Evolutionary conservation across 1,140 invertebrate species (phyloP).

Genomic region (Bombus soroeensis): DNA sequence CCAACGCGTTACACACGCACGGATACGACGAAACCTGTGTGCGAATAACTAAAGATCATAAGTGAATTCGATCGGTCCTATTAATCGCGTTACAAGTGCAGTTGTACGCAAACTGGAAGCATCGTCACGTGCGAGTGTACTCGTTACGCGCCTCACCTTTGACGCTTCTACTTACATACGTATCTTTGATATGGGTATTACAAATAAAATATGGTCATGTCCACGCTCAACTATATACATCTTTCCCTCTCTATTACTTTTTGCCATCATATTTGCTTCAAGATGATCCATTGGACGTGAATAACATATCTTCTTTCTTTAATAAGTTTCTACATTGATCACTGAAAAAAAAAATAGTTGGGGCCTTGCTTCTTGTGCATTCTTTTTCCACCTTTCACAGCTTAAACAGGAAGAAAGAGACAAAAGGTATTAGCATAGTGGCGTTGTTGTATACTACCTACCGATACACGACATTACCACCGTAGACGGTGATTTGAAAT

Average conservation of each 20-base stretch:
- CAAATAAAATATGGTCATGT: background rate
- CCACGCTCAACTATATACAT: background rate
- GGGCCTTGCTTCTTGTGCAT: background rate
- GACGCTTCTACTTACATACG: background rate
- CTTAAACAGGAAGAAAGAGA: background rate
- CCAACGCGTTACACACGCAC: background rate
- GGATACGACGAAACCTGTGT: too few species aligned
- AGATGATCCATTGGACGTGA: too few species aligned
- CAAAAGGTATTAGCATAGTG: background rate
- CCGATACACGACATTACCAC: background rate
- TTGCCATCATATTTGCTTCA: too few species aligned
- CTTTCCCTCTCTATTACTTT: background rate
- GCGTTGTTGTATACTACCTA: background rate
- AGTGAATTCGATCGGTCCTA: constrained; percentile 32
- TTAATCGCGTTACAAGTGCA: constrained; percentile 39
- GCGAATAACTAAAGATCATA: background rate
- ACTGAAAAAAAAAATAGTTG: background rate
- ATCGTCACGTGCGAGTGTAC: constrained; percentile 21
- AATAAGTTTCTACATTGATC: background rate
- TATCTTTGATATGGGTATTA: background rate
- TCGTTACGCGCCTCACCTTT: background rate
- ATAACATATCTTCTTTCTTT: background rate
- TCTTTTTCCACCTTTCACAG: background rate
- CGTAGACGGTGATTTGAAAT: background rate
- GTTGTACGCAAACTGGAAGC: constrained; percentile 14